Evolutionary conservation across 2,797 vertebrate genomes (phyloP), one percentile per base, ranked within the genome.

Genomic region (Threskiornis aethiopicus): DNA sequence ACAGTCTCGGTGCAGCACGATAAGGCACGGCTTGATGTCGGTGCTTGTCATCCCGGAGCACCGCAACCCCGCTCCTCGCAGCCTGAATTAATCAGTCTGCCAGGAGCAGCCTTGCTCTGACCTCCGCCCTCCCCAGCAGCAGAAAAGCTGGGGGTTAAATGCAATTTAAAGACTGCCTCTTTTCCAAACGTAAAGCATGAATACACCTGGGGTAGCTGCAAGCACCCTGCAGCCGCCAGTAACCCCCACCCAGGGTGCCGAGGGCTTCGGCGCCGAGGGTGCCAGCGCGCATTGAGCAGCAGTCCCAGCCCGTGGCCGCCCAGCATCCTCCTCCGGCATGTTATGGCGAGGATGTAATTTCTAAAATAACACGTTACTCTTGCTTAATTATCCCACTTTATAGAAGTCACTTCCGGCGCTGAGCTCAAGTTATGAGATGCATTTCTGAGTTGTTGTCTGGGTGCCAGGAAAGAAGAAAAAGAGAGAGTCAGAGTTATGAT

Each of bases 341-440:
- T 96, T 91, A 85, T 67, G 55, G 89, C 76, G 28, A 94, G 88
- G 94, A 92, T 95, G 90, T 96, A 95, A 97, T 97, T 97, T 91
- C 96, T 95, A 92, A 97, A 97, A 94, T 92, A 97, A 93, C 93
- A 94, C 42, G 93, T 97, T 97, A 47, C 79, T 67, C 77, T 73
- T 91, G 80, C 75, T 96, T 97, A 97, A 97, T 97, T 93, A 96
- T 78, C 75, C 64, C 89, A 65, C 85, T 96, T 91, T 86, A 89
- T 93, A 91, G 90, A 96, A 96, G 92, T 95, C 87, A 90, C 96
- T 96, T 95, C 90, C 94, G 84, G 90, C 69, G 17, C 91, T 24
- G 39, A 87, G 94, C 91, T 90, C 16, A 4, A 85, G 82, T 95
- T 93, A 94, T 89, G 92, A 87, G 86, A 90, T 85, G 80, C 77